phyloP scores from a whole-genome alignment of 2,797 vertebrate genomes.

The Pelochelys cantorii region DNA sequence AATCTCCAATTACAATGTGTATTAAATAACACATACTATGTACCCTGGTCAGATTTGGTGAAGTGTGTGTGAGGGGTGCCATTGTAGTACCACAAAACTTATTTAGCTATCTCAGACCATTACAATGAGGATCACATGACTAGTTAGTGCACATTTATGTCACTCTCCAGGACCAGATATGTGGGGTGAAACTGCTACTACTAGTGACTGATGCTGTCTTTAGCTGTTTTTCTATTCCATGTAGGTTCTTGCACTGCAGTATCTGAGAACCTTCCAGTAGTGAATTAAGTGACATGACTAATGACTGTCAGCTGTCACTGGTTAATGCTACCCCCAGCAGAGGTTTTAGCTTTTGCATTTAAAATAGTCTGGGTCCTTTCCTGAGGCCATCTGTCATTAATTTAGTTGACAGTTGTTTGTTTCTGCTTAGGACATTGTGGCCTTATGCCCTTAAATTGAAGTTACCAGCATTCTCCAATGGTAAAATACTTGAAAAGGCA shows the following conservation, averaged over 20 bases:
- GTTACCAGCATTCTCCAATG: not conserved
- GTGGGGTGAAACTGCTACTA: not conserved
- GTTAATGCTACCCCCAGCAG: not conserved
- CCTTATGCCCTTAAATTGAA: not conserved
- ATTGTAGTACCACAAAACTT: not conserved
- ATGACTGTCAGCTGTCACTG: not conserved
- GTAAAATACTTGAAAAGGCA: not conserved
- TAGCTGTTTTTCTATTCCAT: not conserved
- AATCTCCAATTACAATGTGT: not conserved
- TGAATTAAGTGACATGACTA: not conserved
- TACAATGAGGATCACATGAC: not conserved
- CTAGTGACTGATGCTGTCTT: not conserved
- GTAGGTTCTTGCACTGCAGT: rapidly evolving
- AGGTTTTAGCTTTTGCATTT: not conserved
- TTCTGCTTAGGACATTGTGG: not conserved
- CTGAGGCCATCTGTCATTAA: rapidly evolving
- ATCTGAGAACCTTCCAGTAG: not conserved
- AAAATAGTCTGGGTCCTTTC: not conserved
- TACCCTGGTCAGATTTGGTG: not conserved
- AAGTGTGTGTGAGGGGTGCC: too few relatives aligned
- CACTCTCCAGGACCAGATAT: rapidly evolving
- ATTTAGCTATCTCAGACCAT: not conserved
- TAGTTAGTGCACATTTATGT: not conserved
- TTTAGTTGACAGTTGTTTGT: not conserved
- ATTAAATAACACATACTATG: constrained; percentile 41